These are phyloP conservation scores for Drosophila tripunctata DNA, from an alignment of 2,888 invertebrate genomes.

Conservation along the genomic window DNA sequence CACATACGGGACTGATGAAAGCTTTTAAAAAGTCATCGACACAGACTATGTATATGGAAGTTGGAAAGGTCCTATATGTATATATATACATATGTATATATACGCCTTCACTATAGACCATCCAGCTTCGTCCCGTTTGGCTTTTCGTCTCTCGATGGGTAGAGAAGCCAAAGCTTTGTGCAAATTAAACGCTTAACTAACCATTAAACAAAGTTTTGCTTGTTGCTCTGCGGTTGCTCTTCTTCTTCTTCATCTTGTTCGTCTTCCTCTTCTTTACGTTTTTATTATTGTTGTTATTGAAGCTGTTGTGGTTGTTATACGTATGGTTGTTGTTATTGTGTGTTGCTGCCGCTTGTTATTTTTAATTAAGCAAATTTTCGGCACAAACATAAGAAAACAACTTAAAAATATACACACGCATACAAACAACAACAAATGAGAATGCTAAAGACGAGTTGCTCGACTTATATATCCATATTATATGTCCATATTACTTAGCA, in stretches of 20 bases:
- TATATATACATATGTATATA: no score
- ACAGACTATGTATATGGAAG: conserved; percentile 17
- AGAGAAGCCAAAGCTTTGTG: conserved; percentile 39
- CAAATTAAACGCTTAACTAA: conserved; percentile 76
- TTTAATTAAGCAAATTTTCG: conserved; percentile 77
- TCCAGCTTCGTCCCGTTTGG: no score
- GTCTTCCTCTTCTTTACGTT: conserved; percentile 7
- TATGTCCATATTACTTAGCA: no score
- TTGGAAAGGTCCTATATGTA: no score
- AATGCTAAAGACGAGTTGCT: no score
- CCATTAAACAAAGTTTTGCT: conserved; percentile 76
- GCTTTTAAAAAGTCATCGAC: conserved; percentile 62
- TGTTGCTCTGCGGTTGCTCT: conserved; percentile 67
- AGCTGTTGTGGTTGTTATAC: conserved; percentile 5
- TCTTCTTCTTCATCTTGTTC: conserved; percentile 7
- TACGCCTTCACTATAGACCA: not conserved
- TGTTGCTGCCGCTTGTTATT: conserved; percentile 64
- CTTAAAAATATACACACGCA: conserved; percentile 35
- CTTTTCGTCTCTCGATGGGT: not conserved
- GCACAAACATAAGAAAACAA: conserved; percentile 66
- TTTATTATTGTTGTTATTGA: conserved; percentile 28
- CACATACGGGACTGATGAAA: conserved; percentile 46
- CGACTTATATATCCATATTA: no score
- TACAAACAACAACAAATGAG: conserved; percentile 16
- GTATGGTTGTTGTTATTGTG: conserved; percentile 29